These are phyloP conservation scores for Nemapogon koenigi DNA, from an alignment of 2,888 invertebrate species.

Conservation along the genomic window DNA sequence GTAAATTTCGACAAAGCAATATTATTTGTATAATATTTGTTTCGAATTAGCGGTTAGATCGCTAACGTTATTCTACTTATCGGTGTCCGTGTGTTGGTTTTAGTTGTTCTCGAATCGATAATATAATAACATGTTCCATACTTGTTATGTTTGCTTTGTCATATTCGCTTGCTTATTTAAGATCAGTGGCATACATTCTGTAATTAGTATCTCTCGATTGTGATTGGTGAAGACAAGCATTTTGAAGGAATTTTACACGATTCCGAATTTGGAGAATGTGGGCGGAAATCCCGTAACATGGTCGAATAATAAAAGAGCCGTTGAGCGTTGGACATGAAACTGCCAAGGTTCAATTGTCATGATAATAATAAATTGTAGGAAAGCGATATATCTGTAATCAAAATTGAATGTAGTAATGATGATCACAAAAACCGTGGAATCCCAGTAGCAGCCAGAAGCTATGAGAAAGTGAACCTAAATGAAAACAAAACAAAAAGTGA, in stretches of 20 bases:
- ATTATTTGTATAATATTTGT: constrained; percentile 39
- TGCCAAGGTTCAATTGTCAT: too few species aligned
- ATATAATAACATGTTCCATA: constrained; percentile 26
- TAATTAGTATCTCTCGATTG: too few species aligned
- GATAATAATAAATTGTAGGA: too few species aligned
- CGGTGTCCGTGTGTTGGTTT: constrained; percentile 37
- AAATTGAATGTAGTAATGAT: too few species aligned
- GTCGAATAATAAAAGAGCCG: too few species aligned
- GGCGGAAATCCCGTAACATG: too few species aligned
- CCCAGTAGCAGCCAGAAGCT: constrained; percentile 26
- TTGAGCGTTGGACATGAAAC: too few species aligned
- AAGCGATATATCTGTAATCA: too few species aligned
- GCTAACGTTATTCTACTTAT: constrained; percentile 55
- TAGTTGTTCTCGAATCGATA: constrained; percentile 39
- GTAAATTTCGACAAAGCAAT: constrained; percentile 29
- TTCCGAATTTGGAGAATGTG: too few species aligned
- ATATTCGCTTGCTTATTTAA: constrained; percentile 3
- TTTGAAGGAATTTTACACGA: too few species aligned
- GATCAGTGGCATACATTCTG: constrained; percentile 4
- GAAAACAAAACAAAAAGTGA: constrained; percentile 32
- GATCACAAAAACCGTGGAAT: constrained; percentile 8
- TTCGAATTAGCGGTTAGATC: constrained; percentile 36
- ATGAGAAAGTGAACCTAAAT: constrained; percentile 40
- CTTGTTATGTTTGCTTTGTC: constrained; percentile 2
- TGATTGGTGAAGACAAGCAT: too few species aligned